phyloP scores from a whole-genome alignment of 2,113 vertebrate genomes.

The Chaenogobius annularis region DNA sequence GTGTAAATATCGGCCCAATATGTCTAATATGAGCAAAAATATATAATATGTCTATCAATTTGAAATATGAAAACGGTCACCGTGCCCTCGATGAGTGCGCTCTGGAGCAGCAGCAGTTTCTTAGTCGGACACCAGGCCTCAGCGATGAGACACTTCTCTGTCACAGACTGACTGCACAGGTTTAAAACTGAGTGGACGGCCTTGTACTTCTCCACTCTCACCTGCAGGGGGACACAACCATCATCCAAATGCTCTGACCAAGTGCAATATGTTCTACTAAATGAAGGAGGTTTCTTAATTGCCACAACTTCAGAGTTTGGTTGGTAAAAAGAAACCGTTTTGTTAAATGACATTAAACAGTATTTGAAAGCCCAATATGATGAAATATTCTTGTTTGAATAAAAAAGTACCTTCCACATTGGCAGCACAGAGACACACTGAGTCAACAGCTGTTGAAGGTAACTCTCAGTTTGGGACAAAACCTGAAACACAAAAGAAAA shows the following conservation, averaged over 20 bases:
- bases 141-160: slow-evolving; percentile 97
- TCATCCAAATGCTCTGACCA: too few relatives aligned
- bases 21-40: too few relatives aligned
- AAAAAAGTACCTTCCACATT: slow-evolving; percentile 8
- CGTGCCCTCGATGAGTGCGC: slow-evolving; percentile 93
- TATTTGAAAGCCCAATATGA: too few relatives aligned
- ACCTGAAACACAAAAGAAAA: not conserved
- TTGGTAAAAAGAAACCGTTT: too few relatives aligned
- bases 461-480: slow-evolving; percentile 6
- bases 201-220: slow-evolving; percentile 99
- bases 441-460: slow-evolving; percentile 4
- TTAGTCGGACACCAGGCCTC: slow-evolving; percentile 97
- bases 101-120: slow-evolving; percentile 96
- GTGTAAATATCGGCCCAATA: too few relatives aligned
- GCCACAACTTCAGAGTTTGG: too few relatives aligned
- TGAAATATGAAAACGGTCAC: slow-evolving; percentile 48
- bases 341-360: too few relatives aligned
- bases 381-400: too few relatives aligned
- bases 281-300: too few relatives aligned
- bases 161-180: slow-evolving; percentile 97
- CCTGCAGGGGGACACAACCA: slow-evolving; percentile 55
- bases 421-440: slow-evolving; percentile 6
- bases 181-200: slow-evolving; percentile 98
- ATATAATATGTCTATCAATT: too few relatives aligned
- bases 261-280: too few relatives aligned